Evolutionary conservation across 2,888 invertebrate species (phyloP), one percentile per base, ranked within the genome.

Genomic region (Thysanoteuthis rhombus): DNA sequence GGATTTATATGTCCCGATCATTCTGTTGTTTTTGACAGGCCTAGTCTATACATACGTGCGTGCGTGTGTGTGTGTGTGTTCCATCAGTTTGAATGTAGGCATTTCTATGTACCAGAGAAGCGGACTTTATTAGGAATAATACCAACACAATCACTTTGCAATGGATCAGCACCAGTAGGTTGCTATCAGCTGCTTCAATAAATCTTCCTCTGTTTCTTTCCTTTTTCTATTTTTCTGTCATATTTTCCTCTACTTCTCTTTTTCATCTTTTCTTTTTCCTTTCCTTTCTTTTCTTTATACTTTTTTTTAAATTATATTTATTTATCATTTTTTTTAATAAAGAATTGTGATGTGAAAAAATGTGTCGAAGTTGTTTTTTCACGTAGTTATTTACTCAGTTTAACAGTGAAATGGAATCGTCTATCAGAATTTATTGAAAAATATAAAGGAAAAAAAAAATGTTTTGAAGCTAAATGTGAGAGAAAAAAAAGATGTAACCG

Each of bases 331-430:
- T 92, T 92, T 92, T 92, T 42, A 92, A 92, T 92, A 92, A 91
- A 92, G 92, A 92, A 39, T 92, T 92, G 92, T 92, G 42, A 40
- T 92, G 92, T 92, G 92, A 92, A 92, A 92, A 92, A 92, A 92
- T 40, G 40, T 92, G 92, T 92, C 5, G 92, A 92, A 92, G 92
- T 92, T 92, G 45, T 92, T 92, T 92, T 45, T 92, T 92, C 45
- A 45, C 92, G 5, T 40, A 40, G n/a, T 40, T 45, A 92, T 42
- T 45, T 91, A 4, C 39, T 90, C 32, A 32, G 8, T 36, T 36
- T 90, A 36, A n/a, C 40, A 40, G 32, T n/a, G 6, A 42, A 92
- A 28, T 45, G 45, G 22, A 45, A 45, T 92, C 40, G 28, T 28
- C 28, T 90, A 40, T 39, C 40, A 16, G 42, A 42, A 40, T 90